Conservation (phyloP, 2,797 vertebrate species). For the Mormyrops attenuatus region DNA sequence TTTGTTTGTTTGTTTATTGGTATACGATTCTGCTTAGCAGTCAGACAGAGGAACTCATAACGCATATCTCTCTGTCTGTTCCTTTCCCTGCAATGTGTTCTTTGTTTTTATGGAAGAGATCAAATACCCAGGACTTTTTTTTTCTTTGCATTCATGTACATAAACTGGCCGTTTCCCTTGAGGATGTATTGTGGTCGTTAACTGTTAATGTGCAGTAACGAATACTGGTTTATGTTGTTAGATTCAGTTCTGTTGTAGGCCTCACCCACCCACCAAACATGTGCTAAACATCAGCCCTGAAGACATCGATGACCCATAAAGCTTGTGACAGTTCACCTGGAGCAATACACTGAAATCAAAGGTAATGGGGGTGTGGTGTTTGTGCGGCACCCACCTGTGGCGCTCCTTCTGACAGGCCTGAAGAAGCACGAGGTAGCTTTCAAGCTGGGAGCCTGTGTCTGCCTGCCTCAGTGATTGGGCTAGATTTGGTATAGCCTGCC, state of each 20-base stretch:
- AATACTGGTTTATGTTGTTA: background rate
- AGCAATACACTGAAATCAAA: conserved; percentile 55
- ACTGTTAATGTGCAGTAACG: background rate
- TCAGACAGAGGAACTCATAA: background rate
- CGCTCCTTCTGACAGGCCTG: background rate
- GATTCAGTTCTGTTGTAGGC: background rate
- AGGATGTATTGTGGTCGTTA: background rate
- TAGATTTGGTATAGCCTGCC: background rate
- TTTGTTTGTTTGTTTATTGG: background rate
- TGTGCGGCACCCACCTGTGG: background rate
- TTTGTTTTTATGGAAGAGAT: background rate
- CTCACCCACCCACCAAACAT: background rate
- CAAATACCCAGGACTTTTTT: background rate
- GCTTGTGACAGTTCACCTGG: conserved; percentile 51
- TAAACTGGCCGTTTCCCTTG: background rate
- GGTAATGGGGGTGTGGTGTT: conserved; percentile 29
- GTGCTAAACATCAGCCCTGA: conserved; percentile 23
- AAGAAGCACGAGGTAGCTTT: background rate
- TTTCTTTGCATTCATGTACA: background rate
- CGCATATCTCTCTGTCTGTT: background rate
- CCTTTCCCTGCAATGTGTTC: background rate
- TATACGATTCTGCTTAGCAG: background rate
- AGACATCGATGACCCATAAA: conserved; percentile 42
- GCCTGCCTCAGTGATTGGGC: background rate
- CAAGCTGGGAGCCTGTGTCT: background rate